Conservation (phyloP, 2,113 vertebrate species). For the Limnothrissa miodon region DNA sequence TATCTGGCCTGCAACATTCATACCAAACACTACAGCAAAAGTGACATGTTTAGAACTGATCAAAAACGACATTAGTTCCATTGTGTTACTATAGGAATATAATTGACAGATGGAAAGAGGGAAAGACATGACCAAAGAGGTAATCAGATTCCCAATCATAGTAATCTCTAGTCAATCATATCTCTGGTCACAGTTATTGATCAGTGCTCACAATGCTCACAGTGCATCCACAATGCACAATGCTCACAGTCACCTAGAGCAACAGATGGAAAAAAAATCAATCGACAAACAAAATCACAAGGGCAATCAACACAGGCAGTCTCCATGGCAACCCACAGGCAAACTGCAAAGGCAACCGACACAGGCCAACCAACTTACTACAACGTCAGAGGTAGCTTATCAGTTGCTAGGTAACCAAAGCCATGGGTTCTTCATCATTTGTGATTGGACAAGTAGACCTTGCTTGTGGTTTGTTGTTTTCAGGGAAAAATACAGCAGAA, state of each 20-base stretch:
- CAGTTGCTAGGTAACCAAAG: slow-evolving; percentile 77
- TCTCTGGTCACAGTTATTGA: slow-evolving; percentile 66
- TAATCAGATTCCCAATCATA: slow-evolving; percentile 17
- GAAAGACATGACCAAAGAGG: slow-evolving; percentile 17
- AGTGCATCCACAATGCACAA: slow-evolving; percentile 78
- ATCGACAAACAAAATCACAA: slow-evolving; percentile 72
- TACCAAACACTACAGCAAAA: slow-evolving; percentile 74
- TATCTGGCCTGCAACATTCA: slow-evolving; percentile 71
- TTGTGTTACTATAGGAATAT: not conserved
- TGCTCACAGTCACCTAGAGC: slow-evolving; percentile 59
- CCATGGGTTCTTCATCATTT: slow-evolving; percentile 78
- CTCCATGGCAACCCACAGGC: slow-evolving; percentile 78
- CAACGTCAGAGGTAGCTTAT: slow-evolving; percentile 72
- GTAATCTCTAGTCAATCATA: slow-evolving; percentile 29
- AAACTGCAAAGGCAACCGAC: slow-evolving; percentile 77
- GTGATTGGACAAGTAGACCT: slow-evolving; percentile 75
- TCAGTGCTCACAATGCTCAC: slow-evolving; percentile 75
- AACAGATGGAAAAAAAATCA: slow-evolving; percentile 69
- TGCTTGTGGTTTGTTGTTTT: slow-evolving; percentile 61
- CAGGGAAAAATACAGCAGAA: slow-evolving; percentile 57
- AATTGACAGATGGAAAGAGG: not conserved
- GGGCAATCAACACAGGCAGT: slow-evolving; percentile 79
- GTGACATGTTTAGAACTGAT: slow-evolving; percentile 62
- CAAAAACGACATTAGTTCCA: slow-evolving; percentile 58
- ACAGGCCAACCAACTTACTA: slow-evolving; percentile 85